Conservation (phyloP, 2,797 vertebrate species). For the Tolypeutes matacus region DNA sequence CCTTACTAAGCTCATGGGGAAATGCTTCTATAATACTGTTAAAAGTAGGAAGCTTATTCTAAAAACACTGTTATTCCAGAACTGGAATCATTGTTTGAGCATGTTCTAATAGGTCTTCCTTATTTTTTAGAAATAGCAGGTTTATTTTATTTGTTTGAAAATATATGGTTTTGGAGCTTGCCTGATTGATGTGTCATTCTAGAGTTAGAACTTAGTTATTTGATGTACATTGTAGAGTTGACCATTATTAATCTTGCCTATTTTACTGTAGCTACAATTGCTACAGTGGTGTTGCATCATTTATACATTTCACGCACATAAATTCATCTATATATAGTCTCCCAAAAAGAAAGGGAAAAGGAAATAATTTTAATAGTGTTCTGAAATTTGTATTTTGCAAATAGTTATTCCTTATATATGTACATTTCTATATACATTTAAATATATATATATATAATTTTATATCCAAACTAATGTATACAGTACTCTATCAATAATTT, state of each 20-base stretch:
- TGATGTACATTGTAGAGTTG: background rate
- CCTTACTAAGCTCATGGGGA: slow-evolving; percentile 12
- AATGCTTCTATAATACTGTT: slow-evolving; percentile 47
- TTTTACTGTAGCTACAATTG: slow-evolving; percentile 43
- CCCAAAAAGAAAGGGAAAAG: slow-evolving; percentile 54
- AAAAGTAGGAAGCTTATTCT: slow-evolving; percentile 60
- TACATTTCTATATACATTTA: slow-evolving; percentile 23
- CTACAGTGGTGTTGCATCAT: slow-evolving; percentile 40
- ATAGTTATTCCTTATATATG: slow-evolving; percentile 35
- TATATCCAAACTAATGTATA: slow-evolving; percentile 2
- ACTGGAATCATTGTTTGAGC: slow-evolving; percentile 67
- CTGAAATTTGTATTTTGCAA: slow-evolving; percentile 41
- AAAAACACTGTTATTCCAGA: slow-evolving; percentile 55
- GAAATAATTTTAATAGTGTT: slow-evolving; percentile 24
- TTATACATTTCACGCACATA: slow-evolving; percentile 36
- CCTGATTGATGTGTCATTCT: slow-evolving; percentile 42
- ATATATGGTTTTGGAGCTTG: slow-evolving; percentile 3
- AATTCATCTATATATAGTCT: slow-evolving; percentile 36
- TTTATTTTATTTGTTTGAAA: slow-evolving; percentile 68
- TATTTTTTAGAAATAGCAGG: slow-evolving; percentile 66
- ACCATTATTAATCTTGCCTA: background rate
- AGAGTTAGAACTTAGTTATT: slow-evolving; percentile 46
- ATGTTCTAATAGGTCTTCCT: slow-evolving; percentile 68
- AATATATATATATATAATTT: background rate
- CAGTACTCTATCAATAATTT: slow-evolving; percentile 13